phyloP scores from a whole-genome alignment of 2,888 invertebrate species.

The Oxystoma pomonae region DNA sequence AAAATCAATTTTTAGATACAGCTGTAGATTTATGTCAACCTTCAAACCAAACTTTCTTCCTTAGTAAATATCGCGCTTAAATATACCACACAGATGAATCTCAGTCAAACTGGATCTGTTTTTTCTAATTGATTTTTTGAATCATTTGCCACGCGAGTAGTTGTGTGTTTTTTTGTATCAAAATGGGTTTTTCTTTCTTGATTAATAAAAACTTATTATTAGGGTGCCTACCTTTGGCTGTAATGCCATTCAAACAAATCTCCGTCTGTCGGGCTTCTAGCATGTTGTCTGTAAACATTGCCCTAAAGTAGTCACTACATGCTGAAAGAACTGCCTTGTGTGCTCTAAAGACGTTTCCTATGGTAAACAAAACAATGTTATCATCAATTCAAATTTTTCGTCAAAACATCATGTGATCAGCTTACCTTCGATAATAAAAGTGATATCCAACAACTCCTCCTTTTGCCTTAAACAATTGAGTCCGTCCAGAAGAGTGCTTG shows the following conservation, averaged over 20 bases:
- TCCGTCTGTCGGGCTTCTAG: constrained; percentile 61
- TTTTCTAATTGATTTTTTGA: no score
- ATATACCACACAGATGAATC: no score
- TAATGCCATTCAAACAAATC: constrained; percentile 62
- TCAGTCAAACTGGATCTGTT: no score
- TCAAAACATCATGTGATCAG: not conserved
- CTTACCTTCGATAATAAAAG: constrained; percentile 53
- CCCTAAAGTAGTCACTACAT: constrained; percentile 70
- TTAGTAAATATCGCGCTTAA: no score
- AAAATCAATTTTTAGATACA: no score
- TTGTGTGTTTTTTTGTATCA: no score
- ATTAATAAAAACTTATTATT: no score
- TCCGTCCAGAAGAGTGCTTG: constrained; percentile 54
- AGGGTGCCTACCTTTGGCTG: constrained; percentile 52
- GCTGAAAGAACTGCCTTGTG: constrained; percentile 68
- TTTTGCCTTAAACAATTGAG: constrained; percentile 58
- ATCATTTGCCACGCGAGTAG: no score
- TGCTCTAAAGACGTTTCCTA: constrained; percentile 60
- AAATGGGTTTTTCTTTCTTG: no score
- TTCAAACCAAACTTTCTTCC: no score
- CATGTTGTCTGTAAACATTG: constrained; percentile 72
- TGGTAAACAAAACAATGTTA: no score
- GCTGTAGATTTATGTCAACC: no score
- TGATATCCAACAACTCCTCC: constrained; percentile 62
- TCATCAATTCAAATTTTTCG: not conserved